Evolutionary conservation across 2,113 vertebrate species (phyloP).

Genomic region (Myrmecobius fasciatus): DNA sequence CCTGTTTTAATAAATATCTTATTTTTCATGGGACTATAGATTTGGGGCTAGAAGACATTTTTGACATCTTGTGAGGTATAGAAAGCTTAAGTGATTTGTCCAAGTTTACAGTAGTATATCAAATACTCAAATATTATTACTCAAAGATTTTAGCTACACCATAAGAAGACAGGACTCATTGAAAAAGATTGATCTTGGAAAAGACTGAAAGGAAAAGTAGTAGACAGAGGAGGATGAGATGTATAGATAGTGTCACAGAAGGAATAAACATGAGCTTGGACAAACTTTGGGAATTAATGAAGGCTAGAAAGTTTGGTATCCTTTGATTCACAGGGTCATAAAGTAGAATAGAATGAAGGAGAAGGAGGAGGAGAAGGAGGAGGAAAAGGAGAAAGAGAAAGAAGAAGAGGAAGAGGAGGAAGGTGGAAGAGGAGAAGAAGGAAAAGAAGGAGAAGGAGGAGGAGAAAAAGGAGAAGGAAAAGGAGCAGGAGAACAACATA

Average conservation of each 20-base stretch:
- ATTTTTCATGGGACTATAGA: not conserved
- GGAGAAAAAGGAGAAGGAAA: too few relatives aligned
- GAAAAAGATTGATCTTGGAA: not conserved
- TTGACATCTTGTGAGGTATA: not conserved
- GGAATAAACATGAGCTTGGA: not conserved
- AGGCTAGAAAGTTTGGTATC: not conserved
- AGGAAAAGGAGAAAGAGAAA: too few relatives aligned
- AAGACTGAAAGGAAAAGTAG: not conserved
- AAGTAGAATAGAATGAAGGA: too few relatives aligned
- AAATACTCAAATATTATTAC: not conserved
- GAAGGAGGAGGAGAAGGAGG: too few relatives aligned
- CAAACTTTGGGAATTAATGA: not conserved
- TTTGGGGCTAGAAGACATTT: not conserved
- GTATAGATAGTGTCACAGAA: not conserved
- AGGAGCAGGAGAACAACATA: not conserved
- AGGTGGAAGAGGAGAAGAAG: too few relatives aligned
- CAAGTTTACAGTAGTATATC: not conserved
- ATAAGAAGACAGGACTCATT: not conserved
- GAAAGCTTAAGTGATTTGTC: not conserved
- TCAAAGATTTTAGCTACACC: not conserved
- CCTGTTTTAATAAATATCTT: not conserved
- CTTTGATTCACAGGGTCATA: not conserved
- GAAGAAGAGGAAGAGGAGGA: too few relatives aligned
- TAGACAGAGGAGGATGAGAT: not conserved
- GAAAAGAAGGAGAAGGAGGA: too few relatives aligned